These are phyloP conservation scores for Saturnia japonica DNA, from an alignment of 2,888 invertebrate genomes.

Conservation along the genomic window DNA sequence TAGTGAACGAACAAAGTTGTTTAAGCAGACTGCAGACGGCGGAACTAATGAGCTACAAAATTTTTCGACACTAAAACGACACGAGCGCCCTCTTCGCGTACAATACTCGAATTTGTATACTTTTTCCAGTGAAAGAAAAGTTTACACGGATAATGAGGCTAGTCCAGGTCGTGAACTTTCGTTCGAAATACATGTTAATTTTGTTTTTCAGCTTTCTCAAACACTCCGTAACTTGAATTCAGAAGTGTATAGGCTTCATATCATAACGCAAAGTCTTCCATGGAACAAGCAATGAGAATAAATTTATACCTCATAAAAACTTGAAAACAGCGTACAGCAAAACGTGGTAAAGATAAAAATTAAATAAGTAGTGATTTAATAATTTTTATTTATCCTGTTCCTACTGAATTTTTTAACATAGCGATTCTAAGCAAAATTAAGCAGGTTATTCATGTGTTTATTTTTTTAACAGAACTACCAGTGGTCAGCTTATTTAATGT, in stretches of 20 bases:
- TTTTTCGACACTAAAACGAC: conserved; percentile 6
- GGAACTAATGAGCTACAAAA: conserved; percentile 1
- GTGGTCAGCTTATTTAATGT: background rate
- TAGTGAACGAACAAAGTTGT: conserved; percentile 26
- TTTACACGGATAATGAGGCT: background rate
- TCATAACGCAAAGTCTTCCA: background rate
- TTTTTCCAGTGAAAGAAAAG: background rate
- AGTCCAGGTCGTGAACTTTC: background rate
- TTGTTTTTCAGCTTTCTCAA: background rate
- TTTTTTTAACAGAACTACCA: no score
- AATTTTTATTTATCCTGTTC: background rate
- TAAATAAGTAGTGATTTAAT: background rate
- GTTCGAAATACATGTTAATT: background rate
- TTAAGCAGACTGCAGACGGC: conserved; percentile 17
- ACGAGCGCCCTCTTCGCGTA: background rate
- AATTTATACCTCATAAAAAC: background rate
- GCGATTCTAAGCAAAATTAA: background rate
- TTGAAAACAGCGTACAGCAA: background rate
- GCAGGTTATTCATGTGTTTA: no score
- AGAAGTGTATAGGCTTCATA: no score
- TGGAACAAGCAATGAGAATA: background rate
- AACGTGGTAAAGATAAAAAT: background rate
- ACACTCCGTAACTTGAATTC: no score
- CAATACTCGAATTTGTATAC: background rate
- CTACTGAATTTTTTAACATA: background rate